Percentiles rank a stretch among this genome's conserved stretches.
phyloP scores from a whole-genome alignment of 2,888 invertebrate genomes.

The Diaphora mendica region DNA sequence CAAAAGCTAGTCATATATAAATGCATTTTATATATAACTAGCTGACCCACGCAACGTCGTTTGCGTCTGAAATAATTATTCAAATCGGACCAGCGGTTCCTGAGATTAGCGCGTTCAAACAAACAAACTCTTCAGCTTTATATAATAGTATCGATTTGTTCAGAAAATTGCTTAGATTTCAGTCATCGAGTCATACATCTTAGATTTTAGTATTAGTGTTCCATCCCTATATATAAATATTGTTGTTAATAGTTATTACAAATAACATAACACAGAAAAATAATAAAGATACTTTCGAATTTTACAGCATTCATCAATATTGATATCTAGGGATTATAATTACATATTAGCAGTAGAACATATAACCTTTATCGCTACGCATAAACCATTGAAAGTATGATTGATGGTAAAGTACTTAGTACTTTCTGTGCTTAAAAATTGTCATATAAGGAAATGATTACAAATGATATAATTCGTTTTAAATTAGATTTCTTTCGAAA shows the following conservation, averaged over 20 bases:
- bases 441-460: too few species aligned
- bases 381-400: not conserved
- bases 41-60: too few species aligned
- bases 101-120: too few species aligned
- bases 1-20: too few species aligned
- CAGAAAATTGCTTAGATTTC: not conserved
- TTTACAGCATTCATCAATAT: not conserved
- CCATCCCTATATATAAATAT: constrained; percentile 4
- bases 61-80: too few species aligned
- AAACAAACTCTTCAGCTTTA: too few species aligned
- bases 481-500: not conserved
- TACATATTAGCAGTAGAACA: not conserved
- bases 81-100: too few species aligned
- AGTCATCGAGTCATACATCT: constrained; percentile 5
- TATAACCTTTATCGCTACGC: not conserved
- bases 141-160: too few species aligned
- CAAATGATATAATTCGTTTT: not conserved
- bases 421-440: not conserved
- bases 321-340: not conserved
- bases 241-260: not conserved
- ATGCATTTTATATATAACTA: not conserved
- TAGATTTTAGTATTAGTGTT: not conserved
- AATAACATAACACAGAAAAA: not conserved
- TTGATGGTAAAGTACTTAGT: not conserved
- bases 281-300: not conserved